A percentile compares a stretch with the other conserved stretches of the same genome.
phyloP scores from a whole-genome alignment of 23 tunicate genomes.

The Botrylloides violaceus region DNA sequence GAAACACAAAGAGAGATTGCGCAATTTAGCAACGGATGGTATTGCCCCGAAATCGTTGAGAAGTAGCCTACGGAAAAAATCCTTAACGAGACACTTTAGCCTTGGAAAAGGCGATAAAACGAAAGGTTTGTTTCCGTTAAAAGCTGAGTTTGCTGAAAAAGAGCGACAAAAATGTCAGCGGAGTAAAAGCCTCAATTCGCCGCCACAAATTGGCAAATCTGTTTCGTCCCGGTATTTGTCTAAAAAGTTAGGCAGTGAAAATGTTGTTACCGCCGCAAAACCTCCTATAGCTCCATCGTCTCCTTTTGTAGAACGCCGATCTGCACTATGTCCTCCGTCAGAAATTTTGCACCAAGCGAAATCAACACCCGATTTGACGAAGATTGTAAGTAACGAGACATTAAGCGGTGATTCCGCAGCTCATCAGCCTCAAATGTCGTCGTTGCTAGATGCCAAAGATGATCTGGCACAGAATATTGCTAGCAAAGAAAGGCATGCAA shows the following conservation, averaged over 20 bases:
- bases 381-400: not conserved
- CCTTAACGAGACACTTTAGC: slow-evolving; percentile 3
- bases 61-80: not conserved
- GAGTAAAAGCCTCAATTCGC: slow-evolving; percentile 62
- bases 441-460: too few relatives aligned
- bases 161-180: slow-evolving; percentile 34
- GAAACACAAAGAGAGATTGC: not conserved
- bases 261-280: slow-evolving; percentile 37
- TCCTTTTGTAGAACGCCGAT: not conserved
- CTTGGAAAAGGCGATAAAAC: not conserved
- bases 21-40: not conserved
- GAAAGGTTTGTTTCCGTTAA: not conserved
- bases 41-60: not conserved
- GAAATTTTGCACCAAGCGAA: slow-evolving; percentile 5
- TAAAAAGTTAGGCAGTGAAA: not conserved
- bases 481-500: too few relatives aligned
- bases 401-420: too few relatives aligned
- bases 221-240: slow-evolving; percentile 16
- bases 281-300: slow-evolving; percentile 38
- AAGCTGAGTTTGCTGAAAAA: not conserved
- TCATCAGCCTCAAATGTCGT: too few relatives aligned
- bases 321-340: not conserved
- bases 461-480: too few relatives aligned
- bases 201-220: slow-evolving; percentile 49
- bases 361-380: slow-evolving; percentile 19